These are phyloP conservation scores for Odocoileus virginianus DNA, from an alignment of 2,113 vertebrate genomes.

Conservation along the genomic window DNA sequence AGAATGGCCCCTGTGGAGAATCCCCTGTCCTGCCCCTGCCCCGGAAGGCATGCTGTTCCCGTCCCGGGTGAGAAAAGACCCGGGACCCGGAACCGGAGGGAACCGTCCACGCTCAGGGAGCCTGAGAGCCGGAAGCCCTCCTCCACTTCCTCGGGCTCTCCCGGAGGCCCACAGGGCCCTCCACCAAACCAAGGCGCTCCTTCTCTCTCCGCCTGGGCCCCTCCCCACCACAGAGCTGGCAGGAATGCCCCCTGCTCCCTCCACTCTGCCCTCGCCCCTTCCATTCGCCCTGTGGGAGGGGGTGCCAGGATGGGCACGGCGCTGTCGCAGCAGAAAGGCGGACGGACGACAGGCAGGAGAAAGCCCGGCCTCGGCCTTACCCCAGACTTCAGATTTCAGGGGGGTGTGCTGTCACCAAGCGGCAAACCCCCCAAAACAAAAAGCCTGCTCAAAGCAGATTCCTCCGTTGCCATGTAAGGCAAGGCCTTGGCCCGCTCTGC, in stretches of 20 bases:
- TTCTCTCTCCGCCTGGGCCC: background rate
- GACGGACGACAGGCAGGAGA: background rate
- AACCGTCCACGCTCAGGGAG: background rate
- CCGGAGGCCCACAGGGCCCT: no score
- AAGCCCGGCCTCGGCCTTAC: background rate
- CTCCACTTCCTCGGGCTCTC: background rate
- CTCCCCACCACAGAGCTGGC: background rate
- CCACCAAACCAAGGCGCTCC: background rate
- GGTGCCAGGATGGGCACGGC: background rate
- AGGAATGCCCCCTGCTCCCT: background rate
- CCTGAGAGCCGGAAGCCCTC: background rate
- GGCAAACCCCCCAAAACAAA: background rate
- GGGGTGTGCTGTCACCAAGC: background rate
- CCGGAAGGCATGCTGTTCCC: background rate
- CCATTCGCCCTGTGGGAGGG: background rate
- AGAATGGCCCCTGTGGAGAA: background rate
- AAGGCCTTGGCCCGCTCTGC: constrained; percentile 30
- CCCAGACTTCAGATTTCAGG: background rate
- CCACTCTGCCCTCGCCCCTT: background rate
- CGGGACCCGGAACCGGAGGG: background rate
- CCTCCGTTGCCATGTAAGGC: constrained; percentile 14
- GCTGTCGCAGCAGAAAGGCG: background rate
- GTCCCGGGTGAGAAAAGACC: background rate
- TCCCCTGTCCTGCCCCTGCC: background rate
- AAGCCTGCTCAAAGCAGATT: background rate